These are phyloP conservation scores for Diarsia dahlii DNA, from an alignment of 2,888 invertebrate species.

Conservation along the genomic window DNA sequence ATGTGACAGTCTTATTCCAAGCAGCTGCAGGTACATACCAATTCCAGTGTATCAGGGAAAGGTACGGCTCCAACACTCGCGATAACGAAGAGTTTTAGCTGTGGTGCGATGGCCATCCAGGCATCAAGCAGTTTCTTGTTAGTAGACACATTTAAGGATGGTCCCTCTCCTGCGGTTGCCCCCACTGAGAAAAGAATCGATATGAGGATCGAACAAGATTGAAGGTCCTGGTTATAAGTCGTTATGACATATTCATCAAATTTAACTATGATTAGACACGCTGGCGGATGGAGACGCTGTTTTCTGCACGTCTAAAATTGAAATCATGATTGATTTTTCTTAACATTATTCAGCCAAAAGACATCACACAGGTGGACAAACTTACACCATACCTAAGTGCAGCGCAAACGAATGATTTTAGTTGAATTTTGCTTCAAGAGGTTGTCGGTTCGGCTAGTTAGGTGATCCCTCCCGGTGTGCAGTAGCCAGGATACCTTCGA, in stretches of 20 bases:
- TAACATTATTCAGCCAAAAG: too few species aligned
- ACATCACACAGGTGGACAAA: too few species aligned
- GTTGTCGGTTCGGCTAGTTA: too few species aligned
- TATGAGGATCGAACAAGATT: not conserved
- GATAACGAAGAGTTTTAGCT: not conserved
- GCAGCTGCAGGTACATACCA: not conserved
- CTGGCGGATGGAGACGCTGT: too few species aligned
- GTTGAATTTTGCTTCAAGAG: too few species aligned
- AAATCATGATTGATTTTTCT: not conserved
- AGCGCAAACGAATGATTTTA: too few species aligned
- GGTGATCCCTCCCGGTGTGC: not conserved
- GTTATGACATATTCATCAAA: too few species aligned
- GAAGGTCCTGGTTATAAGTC: too few species aligned
- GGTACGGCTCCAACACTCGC: slow-evolving; percentile 3
- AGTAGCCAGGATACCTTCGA: not conserved
- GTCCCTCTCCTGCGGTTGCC: not conserved
- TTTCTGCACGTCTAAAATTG: too few species aligned
- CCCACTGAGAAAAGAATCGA: slow-evolving; percentile 5
- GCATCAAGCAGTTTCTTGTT: not conserved
- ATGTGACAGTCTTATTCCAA: not conserved
- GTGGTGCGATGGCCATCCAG: not conserved
- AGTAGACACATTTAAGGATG: not conserved
- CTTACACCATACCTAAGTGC: too few species aligned
- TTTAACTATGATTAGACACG: too few species aligned
- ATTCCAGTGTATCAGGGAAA: not conserved